A percentile compares a stretch with the other conserved stretches of the same genome.
Evolutionary conservation across 2,888 invertebrate species (phyloP).

Genomic region (Cosmia trapezina): DNA sequence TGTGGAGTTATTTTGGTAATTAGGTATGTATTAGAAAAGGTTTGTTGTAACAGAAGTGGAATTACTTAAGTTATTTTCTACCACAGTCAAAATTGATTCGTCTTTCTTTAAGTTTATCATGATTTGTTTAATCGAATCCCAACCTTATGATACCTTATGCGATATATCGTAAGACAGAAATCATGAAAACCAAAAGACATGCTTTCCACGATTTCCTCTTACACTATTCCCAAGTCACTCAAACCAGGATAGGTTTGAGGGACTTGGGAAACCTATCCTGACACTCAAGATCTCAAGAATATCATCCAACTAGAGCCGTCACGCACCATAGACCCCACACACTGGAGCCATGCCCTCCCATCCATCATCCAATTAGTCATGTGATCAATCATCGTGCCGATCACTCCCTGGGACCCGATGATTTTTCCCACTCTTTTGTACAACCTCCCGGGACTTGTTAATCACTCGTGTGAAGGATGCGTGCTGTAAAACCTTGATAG

Average conservation of each 20-base stretch:
- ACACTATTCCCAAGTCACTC: background rate
- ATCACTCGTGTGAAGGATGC: slow-evolving; percentile 82
- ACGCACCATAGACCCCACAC: slow-evolving; percentile 36
- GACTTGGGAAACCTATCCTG: background rate
- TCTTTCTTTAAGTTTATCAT: no score
- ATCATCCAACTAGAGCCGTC: slow-evolving; percentile 6
- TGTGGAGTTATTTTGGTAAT: slow-evolving; percentile 21
- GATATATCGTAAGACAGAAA: background rate
- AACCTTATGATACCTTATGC: background rate
- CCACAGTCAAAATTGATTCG: background rate
- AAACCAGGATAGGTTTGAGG: no score
- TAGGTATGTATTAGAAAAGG: no score
- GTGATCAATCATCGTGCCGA: slow-evolving; percentile 93
- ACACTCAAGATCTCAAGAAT: slow-evolving; percentile 8
- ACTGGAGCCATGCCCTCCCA: slow-evolving; percentile 77
- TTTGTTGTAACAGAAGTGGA: no score
- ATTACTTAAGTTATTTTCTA: background rate
- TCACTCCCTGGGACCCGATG: slow-evolving; percentile 87
- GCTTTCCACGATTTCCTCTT: background rate
- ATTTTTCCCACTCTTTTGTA: slow-evolving; percentile 84
- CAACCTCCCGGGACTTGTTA: slow-evolving; percentile 84
- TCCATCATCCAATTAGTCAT: slow-evolving; percentile 95
- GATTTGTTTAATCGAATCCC: background rate
- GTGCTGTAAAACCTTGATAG: slow-evolving; percentile 69
- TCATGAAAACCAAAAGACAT: background rate